Evolutionary conservation across 30 jellyfish, hydroid and myxozoan species (phyloP).

Genomic region (Turritopsis dohrnii): DNA sequence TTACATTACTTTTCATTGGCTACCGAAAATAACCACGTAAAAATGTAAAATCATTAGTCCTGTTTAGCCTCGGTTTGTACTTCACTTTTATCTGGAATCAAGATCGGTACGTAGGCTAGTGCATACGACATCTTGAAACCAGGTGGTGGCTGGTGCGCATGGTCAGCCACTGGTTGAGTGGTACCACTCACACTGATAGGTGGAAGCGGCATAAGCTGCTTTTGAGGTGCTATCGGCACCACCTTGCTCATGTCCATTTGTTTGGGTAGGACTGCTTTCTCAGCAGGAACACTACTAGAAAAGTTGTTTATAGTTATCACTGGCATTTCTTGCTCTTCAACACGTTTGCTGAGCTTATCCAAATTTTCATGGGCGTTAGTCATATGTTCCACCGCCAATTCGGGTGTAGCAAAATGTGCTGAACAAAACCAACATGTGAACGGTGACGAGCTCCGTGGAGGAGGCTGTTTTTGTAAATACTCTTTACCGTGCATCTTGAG

Average conservation of each 20-base stretch:
- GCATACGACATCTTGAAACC: constrained; percentile 38
- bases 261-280: neutral
- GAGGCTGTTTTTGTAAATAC: constrained; percentile 28
- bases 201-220: constrained; percentile 19
- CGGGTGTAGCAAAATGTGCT: constrained; percentile 28
- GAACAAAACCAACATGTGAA: constrained; percentile 46
- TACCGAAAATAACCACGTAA: too few species aligned
- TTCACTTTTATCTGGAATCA: constrained; percentile 29
- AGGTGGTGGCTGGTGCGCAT: constrained; percentile 39
- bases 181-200: neutral
- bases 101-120: constrained; percentile 41
- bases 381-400: constrained; percentile 40
- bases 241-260: neutral
- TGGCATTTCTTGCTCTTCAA: constrained; percentile 29
- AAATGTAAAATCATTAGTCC: too few species aligned
- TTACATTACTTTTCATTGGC: too few species aligned
- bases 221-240: constrained; percentile 23
- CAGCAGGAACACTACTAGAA: neutral
- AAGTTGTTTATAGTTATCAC: neutral
- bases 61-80: neutral
- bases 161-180: constrained; percentile 11
- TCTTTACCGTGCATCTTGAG: constrained; percentile 39
- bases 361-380: constrained; percentile 35
- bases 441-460: constrained; percentile 21
- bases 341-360: constrained; percentile 44